Evolutionary conservation across 2,888 invertebrate species (phyloP).

Genomic region (Argyresthia goedartella): DNA sequence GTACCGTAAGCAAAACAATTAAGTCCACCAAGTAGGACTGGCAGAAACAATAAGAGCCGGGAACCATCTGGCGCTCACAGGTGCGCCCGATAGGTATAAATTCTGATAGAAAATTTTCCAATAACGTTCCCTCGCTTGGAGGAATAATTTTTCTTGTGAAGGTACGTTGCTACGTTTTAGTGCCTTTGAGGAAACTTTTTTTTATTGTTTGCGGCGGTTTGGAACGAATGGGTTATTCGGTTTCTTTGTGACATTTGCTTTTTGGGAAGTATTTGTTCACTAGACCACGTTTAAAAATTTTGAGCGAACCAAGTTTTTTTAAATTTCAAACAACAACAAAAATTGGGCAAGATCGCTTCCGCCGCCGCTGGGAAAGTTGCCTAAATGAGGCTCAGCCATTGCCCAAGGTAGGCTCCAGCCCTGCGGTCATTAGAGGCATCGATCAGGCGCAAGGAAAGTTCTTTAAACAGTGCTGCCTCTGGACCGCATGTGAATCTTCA

Average conservation of each 20-base stretch:
- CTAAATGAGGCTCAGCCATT: too few species aligned
- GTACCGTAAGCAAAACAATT: constrained; percentile 12
- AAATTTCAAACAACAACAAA: too few species aligned
- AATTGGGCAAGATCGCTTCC: too few species aligned
- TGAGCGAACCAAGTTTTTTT: too few species aligned
- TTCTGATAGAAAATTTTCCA: constrained; percentile 6
- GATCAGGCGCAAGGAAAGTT: too few species aligned
- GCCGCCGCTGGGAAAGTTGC: too few species aligned
- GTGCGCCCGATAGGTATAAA: constrained; percentile 3
- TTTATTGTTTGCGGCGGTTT: background rate
- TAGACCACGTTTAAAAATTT: too few species aligned
- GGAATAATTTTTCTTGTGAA: constrained; percentile 3
- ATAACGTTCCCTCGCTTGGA: constrained; percentile 1
- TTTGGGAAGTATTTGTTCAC: background rate
- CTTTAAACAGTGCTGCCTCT: too few species aligned
- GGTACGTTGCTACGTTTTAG: background rate
- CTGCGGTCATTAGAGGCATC: too few species aligned
- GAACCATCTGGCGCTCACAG: background rate
- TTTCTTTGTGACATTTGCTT: background rate
- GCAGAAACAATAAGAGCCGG: constrained; percentile 2
- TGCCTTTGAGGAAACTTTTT: too few species aligned
- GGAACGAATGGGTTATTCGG: background rate
- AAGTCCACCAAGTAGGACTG: background rate
- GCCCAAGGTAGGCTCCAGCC: too few species aligned
- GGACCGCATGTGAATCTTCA: too few species aligned